Conservation (phyloP, 1,140 invertebrate species). For the Bilobella aurantiaca region DNA sequence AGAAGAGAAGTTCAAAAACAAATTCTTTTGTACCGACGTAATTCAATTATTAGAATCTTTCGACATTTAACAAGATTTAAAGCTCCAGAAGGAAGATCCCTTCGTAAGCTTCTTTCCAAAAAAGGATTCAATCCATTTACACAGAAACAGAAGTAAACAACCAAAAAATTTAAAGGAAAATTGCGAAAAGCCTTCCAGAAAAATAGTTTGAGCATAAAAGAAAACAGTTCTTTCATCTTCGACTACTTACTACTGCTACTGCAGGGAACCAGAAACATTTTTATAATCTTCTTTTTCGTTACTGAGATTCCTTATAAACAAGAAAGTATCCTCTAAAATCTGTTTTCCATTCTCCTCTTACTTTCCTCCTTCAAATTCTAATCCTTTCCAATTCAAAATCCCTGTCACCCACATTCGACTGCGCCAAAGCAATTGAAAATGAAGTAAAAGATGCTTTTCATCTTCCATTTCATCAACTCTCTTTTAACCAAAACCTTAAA, state of each 20-base stretch:
- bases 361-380: not conserved
- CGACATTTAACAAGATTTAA: not conserved
- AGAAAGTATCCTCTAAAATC: not conserved
- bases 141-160: not conserved
- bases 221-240: too few relatives aligned
- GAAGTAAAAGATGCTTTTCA: too few relatives aligned
- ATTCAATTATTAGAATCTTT: not conserved
- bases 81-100: not conserved
- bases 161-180: not conserved
- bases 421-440: not conserved
- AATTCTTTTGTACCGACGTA: too few relatives aligned
- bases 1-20: too few relatives aligned
- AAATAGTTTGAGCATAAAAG: not conserved
- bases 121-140: conserved; percentile 6
- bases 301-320: not conserved
- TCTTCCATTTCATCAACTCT: not conserved
- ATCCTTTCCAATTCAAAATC: conserved; percentile 1
- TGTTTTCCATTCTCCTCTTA: conserved; percentile 1
- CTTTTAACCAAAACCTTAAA: not conserved
- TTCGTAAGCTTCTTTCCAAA: not conserved
- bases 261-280: not conserved
- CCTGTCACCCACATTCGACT: too few relatives aligned
- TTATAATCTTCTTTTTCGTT: conserved; percentile 5
- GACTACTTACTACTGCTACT: too few relatives aligned
- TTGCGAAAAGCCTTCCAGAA: not conserved